phyloP scores from a whole-genome alignment of 2,797 vertebrate species.

The Darevskia nairensis region DNA sequence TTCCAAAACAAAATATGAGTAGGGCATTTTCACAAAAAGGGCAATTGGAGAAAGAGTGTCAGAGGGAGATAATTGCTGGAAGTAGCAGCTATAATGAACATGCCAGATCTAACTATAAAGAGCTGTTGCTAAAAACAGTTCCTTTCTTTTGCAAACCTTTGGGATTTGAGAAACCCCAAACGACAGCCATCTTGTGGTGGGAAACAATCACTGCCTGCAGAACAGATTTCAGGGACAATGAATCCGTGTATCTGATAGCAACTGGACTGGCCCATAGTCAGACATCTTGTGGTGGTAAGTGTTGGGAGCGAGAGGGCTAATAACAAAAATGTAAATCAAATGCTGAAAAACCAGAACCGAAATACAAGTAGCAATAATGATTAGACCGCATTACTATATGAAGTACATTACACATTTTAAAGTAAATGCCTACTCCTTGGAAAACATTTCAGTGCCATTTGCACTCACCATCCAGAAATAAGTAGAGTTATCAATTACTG shows the following conservation, averaged over 20 bases:
- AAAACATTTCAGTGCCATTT: not conserved
- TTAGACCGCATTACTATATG: not conserved
- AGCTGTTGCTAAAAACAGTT: conserved; percentile 54
- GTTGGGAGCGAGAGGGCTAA: not conserved
- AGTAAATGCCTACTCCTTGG: not conserved
- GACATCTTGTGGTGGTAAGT: not conserved
- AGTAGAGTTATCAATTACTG: not conserved
- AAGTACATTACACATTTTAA: not conserved
- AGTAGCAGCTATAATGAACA: conserved; percentile 51
- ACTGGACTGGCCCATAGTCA: not conserved
- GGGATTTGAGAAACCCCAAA: not conserved
- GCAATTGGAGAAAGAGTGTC: conserved; percentile 40
- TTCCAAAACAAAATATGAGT: conserved; percentile 54
- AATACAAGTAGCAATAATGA: not conserved
- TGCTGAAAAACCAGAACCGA: not conserved
- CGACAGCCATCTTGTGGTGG: not conserved
- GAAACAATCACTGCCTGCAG: not conserved
- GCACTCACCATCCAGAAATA: not conserved
- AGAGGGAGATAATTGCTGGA: conserved; percentile 73
- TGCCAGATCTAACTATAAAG: conserved; percentile 53
- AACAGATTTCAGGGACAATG: not conserved
- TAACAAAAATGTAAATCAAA: not conserved
- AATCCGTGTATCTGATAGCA: not conserved
- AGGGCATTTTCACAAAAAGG: conserved; percentile 53
- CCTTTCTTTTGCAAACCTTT: not conserved